A percentile compares a stretch with the other conserved stretches of the same genome.
Conservation (phyloP, 2,888 invertebrate genomes). For the Hoplodrina blanda region DNA sequence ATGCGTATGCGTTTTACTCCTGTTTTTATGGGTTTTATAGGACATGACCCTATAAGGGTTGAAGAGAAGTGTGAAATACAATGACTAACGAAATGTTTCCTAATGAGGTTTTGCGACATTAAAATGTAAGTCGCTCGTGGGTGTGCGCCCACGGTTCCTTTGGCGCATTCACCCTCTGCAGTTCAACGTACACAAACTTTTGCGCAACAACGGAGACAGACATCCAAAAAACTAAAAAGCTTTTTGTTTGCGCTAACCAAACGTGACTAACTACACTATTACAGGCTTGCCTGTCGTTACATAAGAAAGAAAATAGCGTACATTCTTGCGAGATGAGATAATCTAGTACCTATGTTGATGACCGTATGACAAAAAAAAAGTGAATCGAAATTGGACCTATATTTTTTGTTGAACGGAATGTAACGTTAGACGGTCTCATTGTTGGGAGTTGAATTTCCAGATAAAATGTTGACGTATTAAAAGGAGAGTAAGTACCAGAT, state of each 20-base stretch:
- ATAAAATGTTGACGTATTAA: conserved; percentile 51
- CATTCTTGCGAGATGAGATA: conserved; percentile 48
- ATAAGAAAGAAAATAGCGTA: conserved; percentile 52
- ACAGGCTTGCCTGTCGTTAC: conserved; percentile 38
- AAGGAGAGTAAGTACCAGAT: conserved; percentile 29
- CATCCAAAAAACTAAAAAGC: conserved; percentile 59
- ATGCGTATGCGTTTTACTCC: too few relatives aligned
- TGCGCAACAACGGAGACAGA: conserved; percentile 64
- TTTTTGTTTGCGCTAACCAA: conserved; percentile 50
- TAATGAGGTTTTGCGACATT: conserved; percentile 59
- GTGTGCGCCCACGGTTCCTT: conserved; percentile 72
- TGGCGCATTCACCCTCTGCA: conserved; percentile 76
- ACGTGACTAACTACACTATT: conserved; percentile 41
- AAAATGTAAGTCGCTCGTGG: conserved; percentile 69
- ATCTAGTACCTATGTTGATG: conserved; percentile 37
- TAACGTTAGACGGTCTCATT: conserved; percentile 59
- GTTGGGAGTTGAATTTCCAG: conserved; percentile 33
- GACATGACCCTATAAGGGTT: conserved; percentile 2
- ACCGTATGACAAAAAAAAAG: conserved; percentile 58
- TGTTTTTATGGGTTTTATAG: neutral
- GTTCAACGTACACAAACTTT: conserved; percentile 75
- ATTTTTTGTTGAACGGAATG: conserved; percentile 61
- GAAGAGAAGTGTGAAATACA: conserved; percentile 19
- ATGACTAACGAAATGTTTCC: conserved; percentile 38
- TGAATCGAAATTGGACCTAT: conserved; percentile 65